phyloP scores from a whole-genome alignment of 2,797 vertebrate species.

The Characodon lateralis region DNA sequence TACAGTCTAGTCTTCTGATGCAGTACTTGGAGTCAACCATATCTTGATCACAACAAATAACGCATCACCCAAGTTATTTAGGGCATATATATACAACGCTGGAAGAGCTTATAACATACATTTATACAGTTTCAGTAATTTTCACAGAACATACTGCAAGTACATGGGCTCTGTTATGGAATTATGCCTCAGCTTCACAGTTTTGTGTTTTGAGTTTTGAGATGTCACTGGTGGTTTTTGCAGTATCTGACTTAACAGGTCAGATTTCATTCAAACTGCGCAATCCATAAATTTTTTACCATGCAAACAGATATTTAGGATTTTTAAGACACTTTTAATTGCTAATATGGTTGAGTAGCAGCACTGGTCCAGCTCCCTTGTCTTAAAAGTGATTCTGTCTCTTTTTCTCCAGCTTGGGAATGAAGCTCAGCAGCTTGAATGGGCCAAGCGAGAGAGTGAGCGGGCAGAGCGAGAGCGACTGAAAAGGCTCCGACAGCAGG shows the following conservation, averaged over 20 bases:
- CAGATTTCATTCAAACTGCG: background rate
- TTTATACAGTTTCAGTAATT: background rate
- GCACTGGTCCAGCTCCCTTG: background rate
- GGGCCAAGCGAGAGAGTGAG: conserved; percentile 97
- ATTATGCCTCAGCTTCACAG: background rate
- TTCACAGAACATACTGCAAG: background rate
- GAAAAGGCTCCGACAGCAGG: conserved; percentile 92
- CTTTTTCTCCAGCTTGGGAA: conserved; percentile 88
- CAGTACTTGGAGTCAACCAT: background rate
- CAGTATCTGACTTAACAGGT: background rate
- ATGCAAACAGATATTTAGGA: background rate
- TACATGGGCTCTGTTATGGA: background rate
- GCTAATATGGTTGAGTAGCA: background rate
- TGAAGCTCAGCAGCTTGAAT: conserved; percentile 97
- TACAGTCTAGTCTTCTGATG: background rate
- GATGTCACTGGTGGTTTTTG: background rate
- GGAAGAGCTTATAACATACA: background rate
- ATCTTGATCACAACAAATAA: background rate
- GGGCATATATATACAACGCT: background rate
- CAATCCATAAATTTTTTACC: background rate
- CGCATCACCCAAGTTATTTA: too few relatives aligned
- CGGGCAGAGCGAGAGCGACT: conserved; percentile 93
- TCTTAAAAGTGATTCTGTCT: background rate
- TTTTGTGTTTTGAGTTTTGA: background rate
- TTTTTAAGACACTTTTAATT: background rate